Evolutionary conservation across 2,888 invertebrate species (phyloP).

Genomic region (Dryococelus australis): DNA sequence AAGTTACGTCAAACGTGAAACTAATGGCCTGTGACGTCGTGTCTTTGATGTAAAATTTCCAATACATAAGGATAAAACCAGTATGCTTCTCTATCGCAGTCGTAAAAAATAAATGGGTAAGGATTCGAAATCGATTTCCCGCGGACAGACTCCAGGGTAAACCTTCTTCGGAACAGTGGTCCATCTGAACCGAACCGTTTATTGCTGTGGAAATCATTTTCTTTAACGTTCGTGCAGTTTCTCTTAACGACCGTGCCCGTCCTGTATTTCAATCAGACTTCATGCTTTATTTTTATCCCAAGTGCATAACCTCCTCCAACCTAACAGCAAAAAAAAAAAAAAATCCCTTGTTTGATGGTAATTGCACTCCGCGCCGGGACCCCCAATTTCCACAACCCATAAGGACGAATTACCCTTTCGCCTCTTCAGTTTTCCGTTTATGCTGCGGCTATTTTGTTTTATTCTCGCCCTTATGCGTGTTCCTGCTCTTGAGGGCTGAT

Average conservation of each 20-base stretch:
- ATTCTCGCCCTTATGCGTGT: background rate
- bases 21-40: no score
- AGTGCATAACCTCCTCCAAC: background rate
- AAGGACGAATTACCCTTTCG: no score
- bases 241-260: background rate
- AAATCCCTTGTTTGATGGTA: background rate
- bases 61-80: no score
- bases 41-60: no score
- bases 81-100: no score
- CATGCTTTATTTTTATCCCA: background rate
- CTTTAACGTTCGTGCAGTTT: background rate
- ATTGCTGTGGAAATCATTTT: background rate
- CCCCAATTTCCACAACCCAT: background rate
- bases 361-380: background rate
- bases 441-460: background rate
- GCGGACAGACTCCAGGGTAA: no score
- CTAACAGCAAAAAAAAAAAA: no score
- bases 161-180: no score
- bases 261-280: background rate
- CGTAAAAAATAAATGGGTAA: no score
- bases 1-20: no score
- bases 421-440: background rate
- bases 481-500: background rate
- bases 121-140: no score
- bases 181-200: background rate